phyloP scores from a whole-genome alignment of 2,797 vertebrate species.

The Paratrypauchen microcephalus region DNA sequence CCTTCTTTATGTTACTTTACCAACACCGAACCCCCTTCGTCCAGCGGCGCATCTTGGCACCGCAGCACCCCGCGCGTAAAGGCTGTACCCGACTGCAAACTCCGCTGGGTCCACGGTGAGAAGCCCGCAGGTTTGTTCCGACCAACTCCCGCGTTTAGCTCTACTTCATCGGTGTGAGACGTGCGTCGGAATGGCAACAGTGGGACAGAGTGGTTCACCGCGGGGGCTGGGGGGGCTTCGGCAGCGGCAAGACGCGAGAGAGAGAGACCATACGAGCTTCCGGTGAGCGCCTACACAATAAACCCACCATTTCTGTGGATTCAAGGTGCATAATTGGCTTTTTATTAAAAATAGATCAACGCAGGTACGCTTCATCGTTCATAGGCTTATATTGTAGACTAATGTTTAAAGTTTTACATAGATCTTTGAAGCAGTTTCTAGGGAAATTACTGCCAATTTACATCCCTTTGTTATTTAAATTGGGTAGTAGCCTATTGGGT shows the following conservation, averaged over 20 bases:
- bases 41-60: slow-evolving; percentile 54
- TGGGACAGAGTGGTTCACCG: slow-evolving; percentile 47
- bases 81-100: not conserved
- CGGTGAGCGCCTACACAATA: slow-evolving; percentile 13
- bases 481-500: not conserved
- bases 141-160: slow-evolving; percentile 61
- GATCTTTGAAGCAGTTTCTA: not conserved
- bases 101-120: slow-evolving; percentile 17
- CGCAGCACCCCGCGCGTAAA: slow-evolving; percentile 3
- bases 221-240: slow-evolving; percentile 28
- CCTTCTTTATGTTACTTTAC: slow-evolving; percentile 54
- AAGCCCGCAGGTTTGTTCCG: slow-evolving; percentile 33
- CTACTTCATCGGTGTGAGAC: slow-evolving; percentile 63
- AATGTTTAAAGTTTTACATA: not conserved
- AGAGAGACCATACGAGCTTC: slow-evolving; percentile 12
- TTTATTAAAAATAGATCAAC: not conserved
- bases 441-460: not conserved
- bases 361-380: not conserved
- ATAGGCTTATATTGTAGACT: not conserved
- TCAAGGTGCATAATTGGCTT: not conserved
- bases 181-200: slow-evolving; percentile 75
- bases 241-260: not conserved
- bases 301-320: not conserved
- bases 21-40: slow-evolving; percentile 34
- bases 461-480: not conserved